Conservation (phyloP, 2,888 invertebrate genomes). For the Apeira syringaria region DNA sequence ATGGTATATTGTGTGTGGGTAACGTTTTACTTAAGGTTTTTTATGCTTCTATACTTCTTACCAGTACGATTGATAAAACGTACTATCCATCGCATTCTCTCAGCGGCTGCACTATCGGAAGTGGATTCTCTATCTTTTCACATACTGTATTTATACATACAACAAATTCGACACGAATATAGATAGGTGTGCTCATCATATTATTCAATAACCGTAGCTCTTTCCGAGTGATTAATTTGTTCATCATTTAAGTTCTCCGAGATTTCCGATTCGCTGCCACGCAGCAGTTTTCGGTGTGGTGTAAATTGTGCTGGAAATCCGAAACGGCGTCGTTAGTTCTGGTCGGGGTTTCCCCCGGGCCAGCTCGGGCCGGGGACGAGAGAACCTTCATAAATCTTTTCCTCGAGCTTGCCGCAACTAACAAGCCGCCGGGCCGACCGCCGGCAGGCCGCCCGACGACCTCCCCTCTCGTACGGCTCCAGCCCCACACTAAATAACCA, state of each 20-base stretch:
- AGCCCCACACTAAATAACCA: conserved; percentile 53
- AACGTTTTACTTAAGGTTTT: no score
- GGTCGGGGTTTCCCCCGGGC: conserved; percentile 70
- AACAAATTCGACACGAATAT: no score
- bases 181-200: conserved; percentile 43
- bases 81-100: no score
- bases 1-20: no score
- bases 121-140: no score
- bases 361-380: conserved; percentile 63
- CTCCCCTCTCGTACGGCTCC: conserved; percentile 42
- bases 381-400: conserved; percentile 80
- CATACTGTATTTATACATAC: no score
- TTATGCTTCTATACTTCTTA: no score
- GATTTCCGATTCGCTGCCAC: conserved; percentile 59
- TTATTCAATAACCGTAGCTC: conserved; percentile 50
- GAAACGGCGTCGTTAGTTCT: conserved; percentile 78
- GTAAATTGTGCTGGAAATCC: conserved; percentile 79
- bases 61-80: no score
- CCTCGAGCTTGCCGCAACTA: conserved; percentile 72
- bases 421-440: conserved; percentile 60
- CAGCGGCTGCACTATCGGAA: no score
- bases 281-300: conserved; percentile 53
- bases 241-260: conserved; percentile 62
- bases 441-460: conserved; percentile 29
- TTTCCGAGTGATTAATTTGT: conserved; percentile 63